Evolutionary conservation across 2,888 invertebrate species (phyloP), one percentile per base, ranked within the genome.

Genomic region (Melikaiella ostensackeni): DNA sequence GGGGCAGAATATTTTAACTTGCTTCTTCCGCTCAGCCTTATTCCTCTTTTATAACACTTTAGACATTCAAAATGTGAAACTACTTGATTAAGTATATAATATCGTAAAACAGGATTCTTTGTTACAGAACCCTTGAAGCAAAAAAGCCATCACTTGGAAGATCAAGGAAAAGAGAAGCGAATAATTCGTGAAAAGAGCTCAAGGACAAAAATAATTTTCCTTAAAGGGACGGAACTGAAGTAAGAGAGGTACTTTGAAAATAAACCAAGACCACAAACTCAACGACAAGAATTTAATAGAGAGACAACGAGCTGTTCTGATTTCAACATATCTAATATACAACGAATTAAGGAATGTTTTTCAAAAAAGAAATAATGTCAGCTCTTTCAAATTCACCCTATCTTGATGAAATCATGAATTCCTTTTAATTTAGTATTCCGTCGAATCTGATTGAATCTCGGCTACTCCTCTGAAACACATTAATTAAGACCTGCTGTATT

Each of bases 401-500:
- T 9, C 19, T 46, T 50, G 8, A 42, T 16, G 46, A 42, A 27
- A 24, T 42, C 24, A 24, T 42, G 42, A 66, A 66, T 27, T 66
- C 42, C 42, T 46, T 66, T 46, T 27, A 66, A 19, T 46, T 46
- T 66, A 27, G 27, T 9, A 27, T 19, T 30, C 27, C 30, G 30
- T 50, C 55, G 70, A 70, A 30, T 63, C 35, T 70, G 70, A 50
- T 70, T 6, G 30, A 70, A 55, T 70, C 33, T 33, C 50, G 4
- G 46, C 30, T 57, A 57, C 13, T 16, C 5, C 27, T 24, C 21
- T 70, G 70, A 70, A 70, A 55, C n/a, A 33, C 33, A 55, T 33
- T 70, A 33, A 70, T 70, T 70, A 70, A 70, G 50, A 64, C 50
- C 33, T 21, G 42, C 8, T 70, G 50, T 70, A 11, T 70, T 70